Base-by-base conservation (phyloP, 2,888 invertebrate species). In the Blastobasis lacticolella region DNA sequence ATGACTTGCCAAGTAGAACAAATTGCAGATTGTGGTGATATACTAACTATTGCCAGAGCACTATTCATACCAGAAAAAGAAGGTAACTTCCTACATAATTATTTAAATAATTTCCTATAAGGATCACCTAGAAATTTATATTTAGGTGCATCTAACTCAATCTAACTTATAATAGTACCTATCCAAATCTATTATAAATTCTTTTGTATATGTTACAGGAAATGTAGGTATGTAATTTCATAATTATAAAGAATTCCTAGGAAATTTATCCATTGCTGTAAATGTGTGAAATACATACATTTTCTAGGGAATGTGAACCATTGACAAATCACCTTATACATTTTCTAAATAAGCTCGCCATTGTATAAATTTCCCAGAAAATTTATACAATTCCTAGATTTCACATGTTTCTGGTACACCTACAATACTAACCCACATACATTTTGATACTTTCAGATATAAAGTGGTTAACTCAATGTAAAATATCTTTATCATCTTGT, bases 1-100 rank as follows among this genome's bases (percentile, higher is more conserved):
- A 77, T 78, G 78, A 71, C 78, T 55, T 91, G 91, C 72, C 91
- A 91, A 80, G 89, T 92, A n/a, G 91, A 91, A 75, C 82, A 88
- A 64, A 89, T 91, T 65, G 91, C 91, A 41, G 90, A 88, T 62
- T 90, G 91, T 67, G 89, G 90, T 47, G 91, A 92, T 79, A 88
- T 91, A 64, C 82, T 84, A 46, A 89, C 87, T 66, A 76, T 91
- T 51, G 90, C 89, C 56, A 82, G 90, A 70, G 89, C 89, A 51
- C 81, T 91, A 57, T 91, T 90, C 60, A 81, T 91, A 56, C 73
- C 84, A 23, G 90, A 90, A 62, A 83, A 73, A 69, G 86, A 86
- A 73, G 85, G 89, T 82, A 67, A 51, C 54, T 49, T 38, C n/a
- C 10, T 10, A 44, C 6, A 8, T 10, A 44, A 1, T 10, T 9